phyloP scores from a whole-genome alignment of 1,140 invertebrate genomes.

The Danaus melanippus region DNA sequence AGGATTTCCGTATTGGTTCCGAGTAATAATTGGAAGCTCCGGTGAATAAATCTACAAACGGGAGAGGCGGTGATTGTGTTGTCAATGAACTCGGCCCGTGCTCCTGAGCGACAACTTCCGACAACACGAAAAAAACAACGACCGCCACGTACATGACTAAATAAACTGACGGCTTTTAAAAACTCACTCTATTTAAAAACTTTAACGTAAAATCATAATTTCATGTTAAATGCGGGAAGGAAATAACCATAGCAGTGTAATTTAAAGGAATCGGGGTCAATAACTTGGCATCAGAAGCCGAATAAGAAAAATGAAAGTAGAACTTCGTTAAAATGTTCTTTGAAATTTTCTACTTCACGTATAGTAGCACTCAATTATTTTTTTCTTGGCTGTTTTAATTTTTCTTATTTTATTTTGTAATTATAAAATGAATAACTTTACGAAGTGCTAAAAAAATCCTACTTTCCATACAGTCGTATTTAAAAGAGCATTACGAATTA shows the following conservation, averaged over 20 bases:
- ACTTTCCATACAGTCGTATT: too few relatives aligned
- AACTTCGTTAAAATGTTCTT: too few relatives aligned
- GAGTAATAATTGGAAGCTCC: constrained; percentile 49
- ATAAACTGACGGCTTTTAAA: constrained; percentile 52
- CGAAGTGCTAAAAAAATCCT: too few relatives aligned
- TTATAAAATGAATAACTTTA: too few relatives aligned
- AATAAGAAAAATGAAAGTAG: too few relatives aligned
- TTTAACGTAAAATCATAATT: constrained; percentile 60
- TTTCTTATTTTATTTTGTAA: too few relatives aligned
- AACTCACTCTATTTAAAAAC: constrained; percentile 48
- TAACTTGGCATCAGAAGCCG: constrained; percentile 21
- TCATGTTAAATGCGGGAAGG: constrained; percentile 41
- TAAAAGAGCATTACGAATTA: too few relatives aligned
- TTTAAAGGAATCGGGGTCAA: constrained; percentile 34
- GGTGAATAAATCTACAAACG: constrained; percentile 57
- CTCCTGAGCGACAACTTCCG: constrained; percentile 41
- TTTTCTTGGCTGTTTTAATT: too few relatives aligned
- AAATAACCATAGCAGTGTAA: constrained; percentile 36
- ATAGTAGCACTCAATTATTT: too few relatives aligned
- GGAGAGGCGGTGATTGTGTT: constrained; percentile 31
- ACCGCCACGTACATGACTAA: constrained; percentile 49
- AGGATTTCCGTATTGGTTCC: constrained; percentile 48
- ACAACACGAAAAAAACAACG: constrained; percentile 47
- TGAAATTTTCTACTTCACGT: too few relatives aligned
- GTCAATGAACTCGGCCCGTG: constrained; percentile 40